Evolutionary conservation across 2,888 invertebrate genomes (phyloP).

Genomic region (Apotomis betuletana): DNA sequence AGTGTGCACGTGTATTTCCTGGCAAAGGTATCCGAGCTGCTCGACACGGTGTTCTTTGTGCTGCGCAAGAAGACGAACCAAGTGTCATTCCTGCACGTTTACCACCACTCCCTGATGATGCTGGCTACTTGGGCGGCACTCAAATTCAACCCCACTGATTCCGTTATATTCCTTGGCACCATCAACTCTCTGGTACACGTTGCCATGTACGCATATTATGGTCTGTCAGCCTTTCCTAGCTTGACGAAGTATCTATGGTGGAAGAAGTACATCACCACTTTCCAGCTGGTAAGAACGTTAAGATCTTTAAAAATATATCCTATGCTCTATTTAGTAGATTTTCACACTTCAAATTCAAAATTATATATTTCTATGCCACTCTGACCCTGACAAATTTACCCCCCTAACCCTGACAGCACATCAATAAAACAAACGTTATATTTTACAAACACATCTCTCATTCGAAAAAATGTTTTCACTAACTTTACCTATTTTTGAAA

Average conservation of each 20-base stretch:
- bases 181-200: slow-evolving; percentile 94
- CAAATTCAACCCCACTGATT: slow-evolving; percentile 86
- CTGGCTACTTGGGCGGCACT: slow-evolving; percentile 87
- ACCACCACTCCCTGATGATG: slow-evolving; percentile 91
- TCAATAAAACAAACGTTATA: no score
- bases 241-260: slow-evolving; percentile 96
- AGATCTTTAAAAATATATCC: no score
- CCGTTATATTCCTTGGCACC: slow-evolving; percentile 81
- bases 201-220: slow-evolving; percentile 95
- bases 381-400: no score
- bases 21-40: slow-evolving; percentile 88
- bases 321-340: no score
- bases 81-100: slow-evolving; percentile 93
- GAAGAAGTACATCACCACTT: slow-evolving; percentile 94
- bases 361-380: no score
- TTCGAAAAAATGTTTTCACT: no score
- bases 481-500: no score
- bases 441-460: no score
- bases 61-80: slow-evolving; percentile 93
- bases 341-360: no score
- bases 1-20: slow-evolving; percentile 88
- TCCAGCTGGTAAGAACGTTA: slow-evolving; percentile 88
- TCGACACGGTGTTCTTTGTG: slow-evolving; percentile 94
- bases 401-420: no score
- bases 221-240: slow-evolving; percentile 90